Evolutionary conservation across 2,888 invertebrate species (phyloP).

Genomic region (Ectemnius continuus): DNA sequence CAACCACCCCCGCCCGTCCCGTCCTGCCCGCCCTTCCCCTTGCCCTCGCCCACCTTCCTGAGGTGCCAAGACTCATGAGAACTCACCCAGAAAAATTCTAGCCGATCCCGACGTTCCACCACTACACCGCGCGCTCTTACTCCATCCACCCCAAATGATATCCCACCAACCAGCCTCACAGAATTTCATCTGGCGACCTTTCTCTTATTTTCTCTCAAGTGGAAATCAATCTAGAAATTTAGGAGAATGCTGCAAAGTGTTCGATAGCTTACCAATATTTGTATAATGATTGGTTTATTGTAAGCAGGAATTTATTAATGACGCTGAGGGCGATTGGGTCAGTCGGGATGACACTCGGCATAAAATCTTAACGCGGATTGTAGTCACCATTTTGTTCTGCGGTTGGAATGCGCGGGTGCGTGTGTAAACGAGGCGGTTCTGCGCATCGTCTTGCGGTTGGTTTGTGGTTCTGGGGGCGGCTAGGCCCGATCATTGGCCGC

Average conservation of each 20-base stretch:
- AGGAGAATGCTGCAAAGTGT: no score
- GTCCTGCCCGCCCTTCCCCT: conserved; percentile 32
- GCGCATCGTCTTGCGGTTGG: conserved; percentile 79
- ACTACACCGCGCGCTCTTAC: no score
- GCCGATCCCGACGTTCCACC: conserved; percentile 52
- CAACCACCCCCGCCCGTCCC: conserved; percentile 44
- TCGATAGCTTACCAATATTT: no score
- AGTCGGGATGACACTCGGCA: not conserved
- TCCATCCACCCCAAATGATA: no score
- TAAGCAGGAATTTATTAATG: no score
- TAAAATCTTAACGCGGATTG: conserved; percentile 55
- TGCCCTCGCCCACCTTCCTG: conserved; percentile 61
- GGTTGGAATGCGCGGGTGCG: conserved; percentile 70
- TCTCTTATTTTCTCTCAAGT: not conserved
- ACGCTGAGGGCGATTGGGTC: no score
- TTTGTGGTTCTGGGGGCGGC: conserved; percentile 77
- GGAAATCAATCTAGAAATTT: no score
- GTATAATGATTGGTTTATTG: no score
- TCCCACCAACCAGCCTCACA: not conserved
- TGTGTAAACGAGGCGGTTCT: conserved; percentile 69
- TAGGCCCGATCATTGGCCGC: conserved; percentile 78
- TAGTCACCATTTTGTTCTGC: conserved; percentile 77
- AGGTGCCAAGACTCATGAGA: conserved; percentile 65
- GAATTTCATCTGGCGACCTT: not conserved
- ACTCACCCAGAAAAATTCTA: conserved; percentile 64